Percentiles rank a stretch among this genome's conserved stretches.
Evolutionary conservation across 37 sponge, comb jelly and placozoan species (phyloP).

Genomic region (Theonella swinhoei): DNA sequence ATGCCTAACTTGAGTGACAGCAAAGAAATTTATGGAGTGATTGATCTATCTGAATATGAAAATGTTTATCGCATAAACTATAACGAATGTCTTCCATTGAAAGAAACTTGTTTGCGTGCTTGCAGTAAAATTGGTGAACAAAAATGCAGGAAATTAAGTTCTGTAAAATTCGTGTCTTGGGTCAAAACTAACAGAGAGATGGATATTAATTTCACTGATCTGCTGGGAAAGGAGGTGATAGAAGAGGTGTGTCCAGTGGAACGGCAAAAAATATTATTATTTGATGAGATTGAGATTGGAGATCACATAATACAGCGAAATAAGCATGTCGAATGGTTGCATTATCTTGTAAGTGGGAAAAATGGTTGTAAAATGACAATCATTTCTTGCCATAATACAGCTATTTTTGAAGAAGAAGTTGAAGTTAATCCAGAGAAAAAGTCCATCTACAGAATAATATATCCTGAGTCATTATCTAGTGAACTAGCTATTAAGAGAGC

Average conservation of each 20-base stretch:
- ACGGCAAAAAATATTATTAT: constrained; percentile 18
- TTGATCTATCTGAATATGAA: too few species aligned
- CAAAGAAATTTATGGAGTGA: too few species aligned
- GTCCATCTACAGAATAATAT: constrained; percentile 22
- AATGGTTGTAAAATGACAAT: background rate
- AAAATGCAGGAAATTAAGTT: too few species aligned
- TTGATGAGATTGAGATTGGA: constrained; percentile 26
- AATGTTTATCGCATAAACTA: too few species aligned
- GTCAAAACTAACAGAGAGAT: too few species aligned
- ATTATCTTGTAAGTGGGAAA: constrained; percentile 22
- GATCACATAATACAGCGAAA: constrained; percentile 35
- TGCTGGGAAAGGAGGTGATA: too few species aligned
- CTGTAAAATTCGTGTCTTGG: too few species aligned
- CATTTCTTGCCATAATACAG: constrained; percentile 4
- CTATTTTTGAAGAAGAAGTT: constrained; percentile 14
- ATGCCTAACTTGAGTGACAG: too few species aligned
- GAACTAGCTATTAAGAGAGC: constrained; percentile 31
- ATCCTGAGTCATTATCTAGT: constrained; percentile 32
- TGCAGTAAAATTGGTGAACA: too few species aligned
- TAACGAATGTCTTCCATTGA: too few species aligned
- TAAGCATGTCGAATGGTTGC: constrained; percentile 25
- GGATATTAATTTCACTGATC: too few species aligned
- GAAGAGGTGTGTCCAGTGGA: constrained; percentile 22
- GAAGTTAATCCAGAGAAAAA: constrained; percentile 21
- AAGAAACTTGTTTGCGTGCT: too few species aligned